These are phyloP conservation scores for Mylabris phalerata DNA, from an alignment of 1,140 invertebrate genomes.

Conservation along the genomic window DNA sequence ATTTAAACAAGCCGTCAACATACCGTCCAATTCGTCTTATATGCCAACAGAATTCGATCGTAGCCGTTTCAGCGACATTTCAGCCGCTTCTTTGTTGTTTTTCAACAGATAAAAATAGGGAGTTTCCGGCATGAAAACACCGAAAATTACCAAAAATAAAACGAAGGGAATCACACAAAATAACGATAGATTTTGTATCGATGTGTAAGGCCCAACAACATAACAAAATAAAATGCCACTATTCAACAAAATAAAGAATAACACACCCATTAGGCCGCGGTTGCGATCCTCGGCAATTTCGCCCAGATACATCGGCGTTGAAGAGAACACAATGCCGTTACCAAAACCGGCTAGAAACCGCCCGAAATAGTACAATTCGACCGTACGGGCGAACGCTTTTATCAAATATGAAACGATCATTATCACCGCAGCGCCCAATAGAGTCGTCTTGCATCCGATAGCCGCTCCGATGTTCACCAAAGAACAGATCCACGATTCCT, in stretches of 20 bases:
- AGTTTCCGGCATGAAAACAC: slow-evolving; percentile 60
- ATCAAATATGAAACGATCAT: slow-evolving; percentile 40
- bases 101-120: slow-evolving; percentile 47
- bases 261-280: slow-evolving; percentile 22
- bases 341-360: slow-evolving; percentile 43
- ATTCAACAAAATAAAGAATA: slow-evolving; percentile 18
- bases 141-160: slow-evolving; percentile 47
- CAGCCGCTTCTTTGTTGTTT: slow-evolving; percentile 9
- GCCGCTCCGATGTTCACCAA: slow-evolving; percentile 71
- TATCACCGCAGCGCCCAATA: slow-evolving; percentile 38
- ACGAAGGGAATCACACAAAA: slow-evolving; percentile 42
- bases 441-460: slow-evolving; percentile 43
- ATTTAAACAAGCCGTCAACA: neutral
- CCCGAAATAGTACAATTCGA: slow-evolving; percentile 37
- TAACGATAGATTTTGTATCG: slow-evolving; percentile 49
- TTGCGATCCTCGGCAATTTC: slow-evolving; percentile 43
- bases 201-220: slow-evolving; percentile 50
- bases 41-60: neutral
- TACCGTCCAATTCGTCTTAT: slow-evolving; percentile 1
- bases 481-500: slow-evolving; percentile 73
- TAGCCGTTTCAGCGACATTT: slow-evolving; percentile 3
- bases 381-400: slow-evolving; percentile 38
- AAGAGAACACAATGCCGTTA: slow-evolving; percentile 40
- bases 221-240: slow-evolving; percentile 42
- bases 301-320: slow-evolving; percentile 46